Evolutionary conservation across 2,888 invertebrate genomes (phyloP).

Genomic region (Diarsia brunnea): DNA sequence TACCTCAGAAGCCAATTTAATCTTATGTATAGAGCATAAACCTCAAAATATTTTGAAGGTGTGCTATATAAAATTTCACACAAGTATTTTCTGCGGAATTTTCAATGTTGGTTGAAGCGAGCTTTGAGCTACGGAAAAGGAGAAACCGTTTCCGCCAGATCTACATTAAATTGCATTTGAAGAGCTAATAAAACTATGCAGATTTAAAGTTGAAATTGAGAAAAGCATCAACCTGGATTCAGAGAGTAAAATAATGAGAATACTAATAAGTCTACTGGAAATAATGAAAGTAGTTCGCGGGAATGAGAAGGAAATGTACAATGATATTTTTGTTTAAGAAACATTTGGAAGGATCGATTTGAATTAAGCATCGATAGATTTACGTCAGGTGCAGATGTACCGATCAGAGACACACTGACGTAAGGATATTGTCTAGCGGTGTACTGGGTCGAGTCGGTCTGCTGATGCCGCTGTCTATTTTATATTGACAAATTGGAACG

Average conservation of each 20-base stretch:
- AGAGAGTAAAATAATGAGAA: slow-evolving; percentile 37
- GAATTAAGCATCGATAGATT: slow-evolving; percentile 66
- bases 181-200: slow-evolving; percentile 61
- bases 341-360: slow-evolving; percentile 20
- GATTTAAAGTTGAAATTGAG: slow-evolving; percentile 59
- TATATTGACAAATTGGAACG: slow-evolving; percentile 69
- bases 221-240: slow-evolving; percentile 41
- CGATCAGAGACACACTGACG: slow-evolving; percentile 60
- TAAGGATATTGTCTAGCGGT: slow-evolving; percentile 57
- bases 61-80: slow-evolving; percentile 20
- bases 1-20: neutral
- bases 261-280: slow-evolving; percentile 11
- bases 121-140: slow-evolving; percentile 67
- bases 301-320: neutral
- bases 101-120: slow-evolving; percentile 67
- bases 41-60: slow-evolving; percentile 2
- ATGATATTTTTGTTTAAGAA: slow-evolving; percentile 18
- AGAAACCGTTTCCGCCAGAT: slow-evolving; percentile 57
- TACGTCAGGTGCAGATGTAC: slow-evolving; percentile 69
- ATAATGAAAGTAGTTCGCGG: slow-evolving; percentile 42
- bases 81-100: slow-evolving; percentile 53
- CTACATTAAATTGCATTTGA: slow-evolving; percentile 72
- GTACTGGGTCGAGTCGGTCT: slow-evolving; percentile 49
- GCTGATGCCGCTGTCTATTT: slow-evolving; percentile 50
- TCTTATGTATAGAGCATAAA: neutral